Conservation (phyloP, 2,888 invertebrate genomes). For the Oasisia sp. region DNA sequence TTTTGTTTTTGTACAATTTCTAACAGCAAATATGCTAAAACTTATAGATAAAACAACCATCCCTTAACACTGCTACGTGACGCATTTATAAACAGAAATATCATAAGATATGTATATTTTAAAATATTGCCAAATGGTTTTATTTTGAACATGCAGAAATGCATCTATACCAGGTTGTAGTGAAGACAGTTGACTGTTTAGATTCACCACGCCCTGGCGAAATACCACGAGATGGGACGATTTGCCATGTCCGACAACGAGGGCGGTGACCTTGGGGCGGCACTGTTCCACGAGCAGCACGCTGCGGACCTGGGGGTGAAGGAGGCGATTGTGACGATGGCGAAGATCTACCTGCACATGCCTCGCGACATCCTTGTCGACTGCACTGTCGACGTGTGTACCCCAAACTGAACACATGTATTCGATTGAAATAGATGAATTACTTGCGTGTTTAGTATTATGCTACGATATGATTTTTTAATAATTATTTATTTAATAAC, state of each 20-base stretch:
- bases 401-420: neutral
- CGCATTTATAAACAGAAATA: neutral
- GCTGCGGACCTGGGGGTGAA: slow-evolving; percentile 69
- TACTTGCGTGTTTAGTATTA: no score
- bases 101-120: neutral
- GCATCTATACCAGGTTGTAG: neutral
- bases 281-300: slow-evolving; percentile 69
- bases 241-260: slow-evolving; percentile 58
- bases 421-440: neutral
- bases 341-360: slow-evolving; percentile 67
- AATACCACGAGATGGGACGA: slow-evolving; percentile 70
- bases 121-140: neutral
- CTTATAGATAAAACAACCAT: no score
- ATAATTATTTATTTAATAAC: no score
- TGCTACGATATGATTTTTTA: no score
- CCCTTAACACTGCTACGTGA: no score
- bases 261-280: slow-evolving; percentile 67
- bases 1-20: no score
- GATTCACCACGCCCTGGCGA: slow-evolving; percentile 70
- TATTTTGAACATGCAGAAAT: neutral
- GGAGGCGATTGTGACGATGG: slow-evolving; percentile 69
- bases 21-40: no score
- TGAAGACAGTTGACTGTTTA: slow-evolving; percentile 40
- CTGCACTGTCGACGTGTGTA: slow-evolving; percentile 55
- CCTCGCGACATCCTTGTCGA: slow-evolving; percentile 68